Conservation (phyloP, 2,797 vertebrate genomes). For the Hippoglossus hippoglossus region DNA sequence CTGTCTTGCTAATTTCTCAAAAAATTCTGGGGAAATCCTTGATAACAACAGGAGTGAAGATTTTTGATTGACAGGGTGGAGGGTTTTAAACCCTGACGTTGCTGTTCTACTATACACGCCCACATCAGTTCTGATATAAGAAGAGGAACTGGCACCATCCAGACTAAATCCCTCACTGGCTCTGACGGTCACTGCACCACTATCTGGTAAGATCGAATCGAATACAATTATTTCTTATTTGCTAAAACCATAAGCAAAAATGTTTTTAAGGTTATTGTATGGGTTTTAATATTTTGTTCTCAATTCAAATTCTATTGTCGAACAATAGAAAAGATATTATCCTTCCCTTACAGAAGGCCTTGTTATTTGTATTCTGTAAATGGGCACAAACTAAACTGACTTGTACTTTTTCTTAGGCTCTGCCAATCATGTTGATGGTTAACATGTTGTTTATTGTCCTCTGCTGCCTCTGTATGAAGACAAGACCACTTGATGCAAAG, state of each 20-base stretch:
- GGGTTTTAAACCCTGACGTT: neutral
- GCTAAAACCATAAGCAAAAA: too few relatives aligned
- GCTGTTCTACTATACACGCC: neutral
- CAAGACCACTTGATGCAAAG: constrained; percentile 7
- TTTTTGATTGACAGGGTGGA: neutral
- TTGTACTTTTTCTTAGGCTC: neutral
- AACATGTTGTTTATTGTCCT: neutral
- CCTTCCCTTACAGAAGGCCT: neutral
- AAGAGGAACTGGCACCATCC: neutral
- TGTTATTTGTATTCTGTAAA: too few relatives aligned
- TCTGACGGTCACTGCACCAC: neutral
- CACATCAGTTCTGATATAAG: constrained; percentile 7
- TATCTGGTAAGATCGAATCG: constrained; percentile 12
- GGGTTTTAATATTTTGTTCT: too few relatives aligned
- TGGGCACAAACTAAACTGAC: neutral
- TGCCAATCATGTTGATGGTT: constrained; percentile 16
- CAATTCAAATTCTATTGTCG: too few relatives aligned
- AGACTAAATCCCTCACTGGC: neutral
- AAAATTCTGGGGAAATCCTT: neutral
- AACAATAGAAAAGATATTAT: too few relatives aligned
- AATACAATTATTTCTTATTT: neutral
- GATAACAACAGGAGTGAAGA: too few relatives aligned
- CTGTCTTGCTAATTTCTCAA: neutral
- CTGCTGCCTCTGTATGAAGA: constrained; percentile 22
- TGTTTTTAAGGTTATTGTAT: too few relatives aligned